A percentile compares a stretch with the other conserved stretches of the same genome.
These are phyloP conservation scores for Entomobrya multifasciata DNA, from an alignment of 2,888 invertebrate species.

Conservation along the genomic window DNA sequence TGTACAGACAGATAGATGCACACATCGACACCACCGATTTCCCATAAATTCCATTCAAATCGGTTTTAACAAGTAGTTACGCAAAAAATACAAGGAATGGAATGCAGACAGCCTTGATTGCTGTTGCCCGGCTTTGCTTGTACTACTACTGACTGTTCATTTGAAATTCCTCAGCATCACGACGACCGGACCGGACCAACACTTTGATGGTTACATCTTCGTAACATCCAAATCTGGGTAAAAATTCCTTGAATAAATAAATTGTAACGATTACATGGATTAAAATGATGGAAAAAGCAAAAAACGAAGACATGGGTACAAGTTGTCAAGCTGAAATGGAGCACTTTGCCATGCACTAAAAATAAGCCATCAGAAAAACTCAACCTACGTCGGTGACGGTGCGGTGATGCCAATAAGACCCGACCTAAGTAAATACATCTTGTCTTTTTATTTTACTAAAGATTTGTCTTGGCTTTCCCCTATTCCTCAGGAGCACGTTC, in stretches of 20 bases:
- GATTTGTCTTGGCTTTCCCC: constrained; percentile 57
- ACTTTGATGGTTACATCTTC: not conserved
- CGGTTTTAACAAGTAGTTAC: not conserved
- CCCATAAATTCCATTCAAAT: constrained; percentile 1
- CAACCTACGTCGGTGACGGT: not conserved
- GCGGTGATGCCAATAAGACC: not conserved
- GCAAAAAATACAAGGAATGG: not conserved
- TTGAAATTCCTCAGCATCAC: too few species aligned
- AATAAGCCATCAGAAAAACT: not conserved
- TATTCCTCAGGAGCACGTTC: not conserved
- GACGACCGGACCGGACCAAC: too few species aligned
- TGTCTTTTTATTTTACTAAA: constrained; percentile 34
- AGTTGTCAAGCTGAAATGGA: not conserved
- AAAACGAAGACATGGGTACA: not conserved
- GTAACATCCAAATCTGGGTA: not conserved
- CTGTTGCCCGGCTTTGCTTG: too few species aligned
- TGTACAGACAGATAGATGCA: too few species aligned
- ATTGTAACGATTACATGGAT: not conserved
- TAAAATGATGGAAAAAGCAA: not conserved
- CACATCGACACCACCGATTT: too few species aligned
- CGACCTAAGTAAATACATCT: constrained; percentile 54
- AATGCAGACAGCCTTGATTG: constrained; percentile 27
- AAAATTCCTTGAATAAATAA: constrained; percentile 1
- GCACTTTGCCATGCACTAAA: constrained; percentile 34
- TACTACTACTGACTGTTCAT: too few species aligned